Base-by-base conservation (phyloP, 1,140 invertebrate species). In the Dendroctonus valens region DNA sequence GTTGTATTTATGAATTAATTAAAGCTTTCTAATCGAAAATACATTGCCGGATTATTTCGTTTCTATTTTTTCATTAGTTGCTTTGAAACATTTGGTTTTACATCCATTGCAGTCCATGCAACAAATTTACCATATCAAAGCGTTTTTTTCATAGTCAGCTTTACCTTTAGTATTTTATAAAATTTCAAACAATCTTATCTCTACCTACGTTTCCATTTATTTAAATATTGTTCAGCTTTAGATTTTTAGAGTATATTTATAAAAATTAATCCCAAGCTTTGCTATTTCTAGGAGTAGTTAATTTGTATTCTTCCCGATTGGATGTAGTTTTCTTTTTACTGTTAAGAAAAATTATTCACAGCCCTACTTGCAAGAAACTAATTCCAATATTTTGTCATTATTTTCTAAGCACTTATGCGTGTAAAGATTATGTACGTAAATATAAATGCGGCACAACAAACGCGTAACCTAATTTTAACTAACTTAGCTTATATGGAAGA, bases 281-380 rank as follows among this genome's bases (percentile, higher is more conserved):
- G 5, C 50, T 52, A 52, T 52, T n/a, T n/a, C 8, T 52, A 11
- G 15, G 15, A 12, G 37, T 26, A 52, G 5, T 48, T 48, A 5
- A n/a, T 11, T 48, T 5, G 5, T 11, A 48, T 48, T 48, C 26
- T 48, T 48, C 4, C n/a, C 50, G n/a, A 6, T 26, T 11, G 5
- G 37, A 52, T 52, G 50, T 52, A 26, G 5, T 52, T 9, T 52
- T 46, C 44, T 46, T 2, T 46, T 46, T 11, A 46, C 9, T 12
- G 9, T 12, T 11, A 46, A 46, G 44, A 58, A 58, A 58, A 15
- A 58, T 44, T 50, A 26, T 52, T 62, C 59, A 62, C 59, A 62
- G 59, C 59, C 59, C 59, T 62, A 62, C 59, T 51, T 53, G 12
- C 49, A 62, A 62, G 48, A 62, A 62, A 51, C 48, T 53, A 50